A percentile compares a stretch with the other conserved stretches of the same genome.
These are phyloP conservation scores for Pandemis heparana DNA, from an alignment of 2,888 invertebrate species.

Conservation along the genomic window DNA sequence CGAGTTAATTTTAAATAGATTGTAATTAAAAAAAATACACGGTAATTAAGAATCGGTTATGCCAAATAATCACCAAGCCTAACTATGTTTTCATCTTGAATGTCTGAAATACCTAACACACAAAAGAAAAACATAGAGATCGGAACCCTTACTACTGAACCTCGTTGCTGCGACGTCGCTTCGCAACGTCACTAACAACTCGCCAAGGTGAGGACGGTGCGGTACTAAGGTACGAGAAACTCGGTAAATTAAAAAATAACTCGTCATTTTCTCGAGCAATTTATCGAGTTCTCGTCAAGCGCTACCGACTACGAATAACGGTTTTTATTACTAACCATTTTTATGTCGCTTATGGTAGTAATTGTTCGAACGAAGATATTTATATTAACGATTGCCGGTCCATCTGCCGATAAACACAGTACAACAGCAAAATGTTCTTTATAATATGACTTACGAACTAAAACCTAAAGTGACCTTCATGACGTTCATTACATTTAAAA, in stretches of 20 bases:
- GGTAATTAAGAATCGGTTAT: background rate
- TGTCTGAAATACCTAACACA: slow-evolving; percentile 48
- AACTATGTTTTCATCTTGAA: slow-evolving; percentile 38
- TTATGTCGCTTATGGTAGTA: slow-evolving; percentile 99
- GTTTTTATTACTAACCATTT: slow-evolving; percentile 94
- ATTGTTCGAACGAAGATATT: slow-evolving; percentile 99
- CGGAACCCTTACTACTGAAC: slow-evolving; percentile 52
- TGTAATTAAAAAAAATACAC: background rate
- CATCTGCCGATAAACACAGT: slow-evolving; percentile 88
- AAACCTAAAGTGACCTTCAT: background rate
- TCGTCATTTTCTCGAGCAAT: slow-evolving; percentile 2
- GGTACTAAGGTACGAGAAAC: slow-evolving; percentile 34
- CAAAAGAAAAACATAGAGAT: slow-evolving; percentile 47
- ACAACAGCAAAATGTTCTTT: slow-evolving; percentile 36
- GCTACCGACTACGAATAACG: slow-evolving; percentile 36
- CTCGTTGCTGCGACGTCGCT: slow-evolving; percentile 27
- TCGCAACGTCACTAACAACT: slow-evolving; percentile 29
- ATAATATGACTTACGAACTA: background rate
- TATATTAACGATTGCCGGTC: slow-evolving; percentile 98
- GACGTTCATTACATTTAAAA: no score
- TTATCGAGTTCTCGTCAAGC: slow-evolving; percentile 41
- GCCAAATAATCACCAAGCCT: background rate
- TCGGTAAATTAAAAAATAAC: slow-evolving; percentile 31
- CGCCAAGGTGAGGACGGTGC: slow-evolving; percentile 14
- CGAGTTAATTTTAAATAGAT: background rate